phyloP scores from a whole-genome alignment of 2,797 vertebrate genomes.

The Cryptoprocta ferox region DNA sequence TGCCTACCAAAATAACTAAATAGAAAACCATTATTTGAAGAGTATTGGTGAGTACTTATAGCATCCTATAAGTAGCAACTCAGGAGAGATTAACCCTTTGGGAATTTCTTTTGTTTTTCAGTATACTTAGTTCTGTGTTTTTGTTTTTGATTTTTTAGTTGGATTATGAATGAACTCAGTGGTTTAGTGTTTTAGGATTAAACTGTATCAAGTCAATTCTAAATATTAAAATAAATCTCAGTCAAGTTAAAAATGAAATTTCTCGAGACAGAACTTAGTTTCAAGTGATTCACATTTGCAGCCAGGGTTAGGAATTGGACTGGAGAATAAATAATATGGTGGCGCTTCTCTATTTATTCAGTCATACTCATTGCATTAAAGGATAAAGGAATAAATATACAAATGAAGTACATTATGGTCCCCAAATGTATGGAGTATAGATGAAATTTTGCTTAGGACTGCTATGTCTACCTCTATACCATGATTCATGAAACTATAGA shows the following conservation, averaged over 20 bases:
- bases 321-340: neutral
- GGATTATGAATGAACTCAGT: neutral
- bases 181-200: neutral
- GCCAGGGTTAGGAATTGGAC: neutral
- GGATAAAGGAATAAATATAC: neutral
- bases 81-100: neutral
- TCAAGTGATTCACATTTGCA: neutral
- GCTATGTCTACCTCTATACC: neutral
- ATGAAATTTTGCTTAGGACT: neutral
- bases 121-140: neutral
- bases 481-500: neutral
- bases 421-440: neutral
- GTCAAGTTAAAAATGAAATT: conserved; percentile 41
- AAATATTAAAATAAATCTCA: neutral
- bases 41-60: neutral
- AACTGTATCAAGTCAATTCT: neutral
- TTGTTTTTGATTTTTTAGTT: neutral
- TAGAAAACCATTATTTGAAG: neutral
- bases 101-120: neutral
- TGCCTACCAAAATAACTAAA: neutral
- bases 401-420: neutral
- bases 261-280: neutral
- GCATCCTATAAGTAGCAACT: neutral
- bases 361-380: neutral
- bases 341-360: neutral